Base-by-base conservation (phyloP, 2,797 vertebrate genomes). In the Chloroceryle amazona region DNA sequence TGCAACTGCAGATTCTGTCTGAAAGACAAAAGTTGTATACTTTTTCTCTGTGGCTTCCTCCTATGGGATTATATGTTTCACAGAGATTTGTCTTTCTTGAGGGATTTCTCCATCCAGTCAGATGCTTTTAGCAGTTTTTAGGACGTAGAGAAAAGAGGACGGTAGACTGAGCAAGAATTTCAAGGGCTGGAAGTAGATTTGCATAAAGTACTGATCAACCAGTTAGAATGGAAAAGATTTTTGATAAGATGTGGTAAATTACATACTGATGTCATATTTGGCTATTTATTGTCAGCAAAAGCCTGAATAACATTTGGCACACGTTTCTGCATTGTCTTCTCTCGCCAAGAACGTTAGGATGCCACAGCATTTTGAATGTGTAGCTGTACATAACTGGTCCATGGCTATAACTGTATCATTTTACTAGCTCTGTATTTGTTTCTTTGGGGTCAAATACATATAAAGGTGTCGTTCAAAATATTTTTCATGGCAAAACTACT, bases 21-120 rank as follows among this genome's bases (percentile, higher is more conserved):
- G 81, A 83, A 97, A 90, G 82, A 88, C 55, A 81, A 54, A 94
- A 93, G 92, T 86, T 49, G 67, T 84, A 28, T 79, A 46, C 35
- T 96, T 66, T 61, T 86, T 22, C 16, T 54, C 67, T 44, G 62
- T 63, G 35, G 12, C 65, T 96, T 96, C 87, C 42, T 80, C 61
- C 58, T 86, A 2, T 25, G 46, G 49, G 89, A 18, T 86, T 93
- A 8, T 83, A 62, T 60, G 82, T 88, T 93, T 96, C 80, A 37
- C 47, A 73, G 62, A 70, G 52, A 68, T 29, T 46, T 49, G 18
- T 29, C 49, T 55, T 65, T 78, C 92, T 68, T 67, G 81, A 68
- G 14, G 18, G 60, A 28, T 84, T 97, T 96, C 83, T 93, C 60
- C 70, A 84, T 93, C 67, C 72, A 54, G 65, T 46, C 46, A 35